phyloP scores from a whole-genome alignment of 2,113 vertebrate genomes.

The Tangachromis dhanisi region DNA sequence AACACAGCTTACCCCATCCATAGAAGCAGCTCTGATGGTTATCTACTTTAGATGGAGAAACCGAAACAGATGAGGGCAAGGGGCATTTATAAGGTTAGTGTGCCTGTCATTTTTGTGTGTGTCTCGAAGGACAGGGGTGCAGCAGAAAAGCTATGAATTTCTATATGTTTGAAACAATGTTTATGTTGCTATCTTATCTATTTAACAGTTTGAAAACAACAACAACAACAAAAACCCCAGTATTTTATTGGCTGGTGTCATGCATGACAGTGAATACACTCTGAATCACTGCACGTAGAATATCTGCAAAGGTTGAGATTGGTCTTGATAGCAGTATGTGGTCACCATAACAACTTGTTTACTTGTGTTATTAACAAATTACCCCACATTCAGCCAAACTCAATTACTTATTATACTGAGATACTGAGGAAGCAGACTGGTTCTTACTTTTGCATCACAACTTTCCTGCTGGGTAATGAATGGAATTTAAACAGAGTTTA shows the following conservation, averaged over 20 bases:
- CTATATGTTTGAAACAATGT: neutral
- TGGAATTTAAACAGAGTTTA: neutral
- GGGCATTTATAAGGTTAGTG: conserved; percentile 72
- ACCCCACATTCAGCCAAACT: neutral
- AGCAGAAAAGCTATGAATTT: neutral
- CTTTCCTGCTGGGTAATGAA: neutral
- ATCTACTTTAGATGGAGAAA: conserved; percentile 68
- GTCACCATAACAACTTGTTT: neutral
- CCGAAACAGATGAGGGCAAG: conserved; percentile 57
- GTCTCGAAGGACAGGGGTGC: neutral
- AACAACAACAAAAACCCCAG: neutral
- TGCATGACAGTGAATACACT: neutral
- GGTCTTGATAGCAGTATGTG: neutral
- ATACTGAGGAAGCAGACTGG: neutral
- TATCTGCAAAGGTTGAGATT: neutral
- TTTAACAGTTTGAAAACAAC: neutral
- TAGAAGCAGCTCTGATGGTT: conserved; percentile 68
- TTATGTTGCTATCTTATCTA: neutral
- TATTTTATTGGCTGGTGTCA: neutral
- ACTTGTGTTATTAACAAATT: neutral
- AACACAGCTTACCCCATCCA: conserved; percentile 1
- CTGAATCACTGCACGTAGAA: neutral
- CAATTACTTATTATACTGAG: neutral
- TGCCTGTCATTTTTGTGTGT: neutral
- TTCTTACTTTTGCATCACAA: neutral